Evolutionary conservation across 1,140 invertebrate species (phyloP).

Genomic region (Thalassaphorura encarpata): DNA sequence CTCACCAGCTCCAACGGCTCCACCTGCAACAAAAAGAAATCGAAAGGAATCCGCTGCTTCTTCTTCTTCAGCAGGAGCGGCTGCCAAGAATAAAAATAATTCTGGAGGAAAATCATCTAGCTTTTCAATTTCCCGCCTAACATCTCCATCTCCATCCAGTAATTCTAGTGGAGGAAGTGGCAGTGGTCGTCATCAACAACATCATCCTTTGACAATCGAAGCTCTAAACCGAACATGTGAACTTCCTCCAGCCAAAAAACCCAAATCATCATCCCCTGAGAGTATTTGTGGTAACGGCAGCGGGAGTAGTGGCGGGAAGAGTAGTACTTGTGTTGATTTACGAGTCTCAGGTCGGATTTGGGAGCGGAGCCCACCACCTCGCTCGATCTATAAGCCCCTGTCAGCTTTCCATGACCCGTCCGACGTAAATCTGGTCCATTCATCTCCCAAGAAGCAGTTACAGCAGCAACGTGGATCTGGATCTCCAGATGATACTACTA

Average conservation of each 20-base stretch:
- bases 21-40: not conserved
- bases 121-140: conserved; percentile 32
- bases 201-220: too few relatives aligned
- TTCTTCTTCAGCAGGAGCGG: conserved; percentile 10
- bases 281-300: not conserved
- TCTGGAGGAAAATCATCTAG: conserved; percentile 21
- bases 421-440: conserved; percentile 32
- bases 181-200: not conserved
- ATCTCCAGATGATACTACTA: conserved; percentile 4
- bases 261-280: not conserved
- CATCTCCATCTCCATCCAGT: conserved; percentile 29
- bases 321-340: conserved; percentile 32
- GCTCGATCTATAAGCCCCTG: conserved; percentile 31
- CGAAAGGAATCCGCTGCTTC: conserved; percentile 10
- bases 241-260: not conserved
- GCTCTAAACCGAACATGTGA: not conserved
- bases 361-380: conserved; percentile 27
- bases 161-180: conserved; percentile 22
- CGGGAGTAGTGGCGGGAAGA: not conserved
- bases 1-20: too few relatives aligned
- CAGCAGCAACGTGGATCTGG: not conserved
- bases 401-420: conserved; percentile 33
- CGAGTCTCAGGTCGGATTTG: conserved; percentile 32
- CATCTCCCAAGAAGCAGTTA: conserved; percentile 19
- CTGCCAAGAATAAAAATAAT: not conserved